phyloP scores from a whole-genome alignment of 2,113 vertebrate genomes.

The Cololabis saira region DNA sequence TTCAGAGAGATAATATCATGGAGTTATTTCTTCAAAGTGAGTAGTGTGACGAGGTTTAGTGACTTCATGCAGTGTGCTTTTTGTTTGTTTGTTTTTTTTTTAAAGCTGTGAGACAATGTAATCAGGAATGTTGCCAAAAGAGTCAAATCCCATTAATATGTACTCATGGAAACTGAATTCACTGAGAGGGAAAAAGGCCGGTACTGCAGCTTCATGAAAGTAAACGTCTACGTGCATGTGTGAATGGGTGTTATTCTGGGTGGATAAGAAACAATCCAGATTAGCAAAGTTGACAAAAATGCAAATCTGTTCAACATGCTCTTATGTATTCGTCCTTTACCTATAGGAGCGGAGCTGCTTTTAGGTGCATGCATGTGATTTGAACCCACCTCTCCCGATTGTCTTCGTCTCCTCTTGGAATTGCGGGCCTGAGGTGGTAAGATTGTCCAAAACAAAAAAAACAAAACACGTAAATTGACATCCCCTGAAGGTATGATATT shows the following conservation, averaged over 20 bases:
- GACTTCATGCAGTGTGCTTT: no score
- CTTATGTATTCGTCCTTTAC: slow-evolving; percentile 48
- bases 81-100: slow-evolving; percentile 3
- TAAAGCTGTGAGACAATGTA: slow-evolving; percentile 41
- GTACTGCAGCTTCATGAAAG: background rate
- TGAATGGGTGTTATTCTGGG: slow-evolving; percentile 8
- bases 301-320: slow-evolving; percentile 72
- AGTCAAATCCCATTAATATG: slow-evolving; percentile 72
- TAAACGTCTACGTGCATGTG: slow-evolving; percentile 11
- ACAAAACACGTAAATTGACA: no score
- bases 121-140: slow-evolving; percentile 53
- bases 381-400: slow-evolving; percentile 84
- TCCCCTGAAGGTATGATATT: no score
- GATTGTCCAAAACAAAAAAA: background rate
- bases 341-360: slow-evolving; percentile 9
- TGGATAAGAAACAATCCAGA: slow-evolving; percentile 54
- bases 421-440: slow-evolving; percentile 35
- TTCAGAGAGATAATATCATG: slow-evolving; percentile 11
- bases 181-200: slow-evolving; percentile 28
- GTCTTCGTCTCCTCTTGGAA: slow-evolving; percentile 88
- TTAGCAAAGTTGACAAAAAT: slow-evolving; percentile 57
- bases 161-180: slow-evolving; percentile 63
- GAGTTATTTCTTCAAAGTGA: no score
- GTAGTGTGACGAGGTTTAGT: background rate
- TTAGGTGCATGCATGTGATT: slow-evolving; percentile 14